Evolutionary conservation across 2,888 invertebrate genomes (phyloP).

Genomic region (Molorchus minor): DNA sequence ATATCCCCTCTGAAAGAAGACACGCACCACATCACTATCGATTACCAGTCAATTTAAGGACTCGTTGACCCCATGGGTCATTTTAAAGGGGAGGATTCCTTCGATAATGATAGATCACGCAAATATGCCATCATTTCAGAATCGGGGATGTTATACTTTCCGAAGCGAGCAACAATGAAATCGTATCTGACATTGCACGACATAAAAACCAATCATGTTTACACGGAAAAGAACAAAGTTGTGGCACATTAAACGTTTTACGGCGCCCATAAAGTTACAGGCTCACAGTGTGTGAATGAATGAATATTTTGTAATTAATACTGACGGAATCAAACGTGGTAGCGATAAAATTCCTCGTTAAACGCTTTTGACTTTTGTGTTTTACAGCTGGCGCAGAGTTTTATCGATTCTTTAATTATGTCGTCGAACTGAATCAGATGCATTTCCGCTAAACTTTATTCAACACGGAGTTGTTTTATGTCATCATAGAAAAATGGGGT

Average conservation of each 20-base stretch:
- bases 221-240: constrained; percentile 2
- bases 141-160: not conserved
- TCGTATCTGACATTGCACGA: not conserved
- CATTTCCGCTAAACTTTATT: not conserved
- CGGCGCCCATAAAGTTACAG: constrained; percentile 3
- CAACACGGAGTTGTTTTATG: not conserved
- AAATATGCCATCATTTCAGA: constrained; percentile 2
- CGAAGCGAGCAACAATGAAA: constrained; percentile 1
- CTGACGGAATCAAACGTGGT: constrained; percentile 9
- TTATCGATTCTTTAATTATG: constrained; percentile 1
- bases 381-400: not conserved
- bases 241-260: constrained; percentile 7
- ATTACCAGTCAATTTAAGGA: not conserved
- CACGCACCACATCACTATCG: not conserved
- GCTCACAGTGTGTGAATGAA: constrained; percentile 11
- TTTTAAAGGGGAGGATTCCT: not conserved
- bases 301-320: constrained; percentile 13
- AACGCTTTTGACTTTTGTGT: not conserved
- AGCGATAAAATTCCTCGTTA: not conserved
- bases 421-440: not conserved
- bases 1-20: too few relatives aligned
- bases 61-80: not conserved
- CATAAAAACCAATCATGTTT: constrained; percentile 5
- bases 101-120: not conserved
- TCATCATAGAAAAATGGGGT: not conserved